These are phyloP conservation scores for Homarus americanus DNA, from an alignment of 1,140 invertebrate genomes.

Conservation along the genomic window DNA sequence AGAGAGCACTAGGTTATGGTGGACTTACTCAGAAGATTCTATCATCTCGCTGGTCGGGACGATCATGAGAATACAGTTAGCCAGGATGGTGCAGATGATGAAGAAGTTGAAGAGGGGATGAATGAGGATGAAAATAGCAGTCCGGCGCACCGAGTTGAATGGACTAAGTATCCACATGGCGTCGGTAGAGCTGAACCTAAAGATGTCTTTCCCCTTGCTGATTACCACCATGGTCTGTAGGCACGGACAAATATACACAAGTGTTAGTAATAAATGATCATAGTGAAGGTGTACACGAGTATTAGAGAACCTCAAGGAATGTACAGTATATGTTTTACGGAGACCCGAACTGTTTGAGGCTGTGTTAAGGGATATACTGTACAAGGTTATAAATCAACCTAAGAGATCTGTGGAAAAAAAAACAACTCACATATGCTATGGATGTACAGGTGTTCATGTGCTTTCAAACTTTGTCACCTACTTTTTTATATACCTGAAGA, in stretches of 20 bases:
- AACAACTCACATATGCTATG: too few species aligned
- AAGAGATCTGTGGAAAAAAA: too few species aligned
- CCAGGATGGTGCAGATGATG: conserved; percentile 98
- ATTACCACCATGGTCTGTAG: conserved; percentile 98
- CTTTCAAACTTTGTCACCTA: too few species aligned
- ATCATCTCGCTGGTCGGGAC: conserved; percentile 94
- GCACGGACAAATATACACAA: conserved; percentile 76
- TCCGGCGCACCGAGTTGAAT: conserved; percentile 97
- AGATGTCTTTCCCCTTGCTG: conserved; percentile 99
- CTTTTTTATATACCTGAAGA: too few species aligned
- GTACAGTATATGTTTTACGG: too few species aligned
- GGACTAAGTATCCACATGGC: conserved; percentile 96
- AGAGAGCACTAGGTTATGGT: too few species aligned
- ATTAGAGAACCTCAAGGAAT: not conserved
- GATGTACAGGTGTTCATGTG: too few species aligned
- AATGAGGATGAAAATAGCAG: conserved; percentile 97
- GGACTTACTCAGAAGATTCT: conserved; percentile 98
- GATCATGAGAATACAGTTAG: conserved; percentile 99
- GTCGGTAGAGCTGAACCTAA: conserved; percentile 97
- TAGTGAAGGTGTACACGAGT: not conserved
- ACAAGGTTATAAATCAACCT: too few species aligned
- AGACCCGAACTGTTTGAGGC: too few species aligned
- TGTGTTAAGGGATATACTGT: too few species aligned
- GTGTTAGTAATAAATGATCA: not conserved
- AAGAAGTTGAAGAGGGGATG: conserved; percentile 98